phyloP scores from a whole-genome alignment of 2,113 vertebrate genomes.

The Reinhardtius hippoglossoides region DNA sequence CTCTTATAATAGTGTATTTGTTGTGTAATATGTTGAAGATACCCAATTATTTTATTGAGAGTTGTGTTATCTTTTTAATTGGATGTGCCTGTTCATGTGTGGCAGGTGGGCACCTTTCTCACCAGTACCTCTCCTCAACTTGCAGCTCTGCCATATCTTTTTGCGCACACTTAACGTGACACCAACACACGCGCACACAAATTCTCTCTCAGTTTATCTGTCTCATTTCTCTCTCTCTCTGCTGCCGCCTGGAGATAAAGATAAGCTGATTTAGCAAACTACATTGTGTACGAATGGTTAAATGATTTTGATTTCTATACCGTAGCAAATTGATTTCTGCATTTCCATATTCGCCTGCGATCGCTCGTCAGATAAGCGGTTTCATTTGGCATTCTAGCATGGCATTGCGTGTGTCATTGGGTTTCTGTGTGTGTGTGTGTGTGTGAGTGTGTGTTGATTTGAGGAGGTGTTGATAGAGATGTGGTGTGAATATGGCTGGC shows the following conservation, averaged over 20 bases:
- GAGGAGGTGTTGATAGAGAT: conserved; percentile 57
- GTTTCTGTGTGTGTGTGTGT: conserved; percentile 1
- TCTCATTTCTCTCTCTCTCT: conserved; percentile 17
- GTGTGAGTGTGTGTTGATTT: not conserved
- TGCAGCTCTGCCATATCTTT: conserved; percentile 36
- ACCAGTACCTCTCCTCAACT: conserved; percentile 12
- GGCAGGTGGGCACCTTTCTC: conserved; percentile 3
- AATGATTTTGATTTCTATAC: conserved; percentile 55
- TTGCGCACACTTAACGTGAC: not conserved
- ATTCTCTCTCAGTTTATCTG: conserved; percentile 26
- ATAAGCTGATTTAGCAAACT: conserved; percentile 56
- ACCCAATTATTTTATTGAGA: not conserved
- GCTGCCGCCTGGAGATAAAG: conserved; percentile 45
- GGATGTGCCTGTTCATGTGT: not conserved
- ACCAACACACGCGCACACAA: conserved; percentile 13
- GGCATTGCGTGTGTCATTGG: not conserved
- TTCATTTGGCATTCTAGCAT: not conserved
- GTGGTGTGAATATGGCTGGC: conserved; percentile 48
- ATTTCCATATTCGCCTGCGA: conserved; percentile 34
- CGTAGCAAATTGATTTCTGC: conserved; percentile 43
- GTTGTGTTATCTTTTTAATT: not conserved
- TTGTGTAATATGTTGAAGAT: not conserved
- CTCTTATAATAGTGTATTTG: too few relatives aligned
- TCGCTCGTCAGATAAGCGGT: conserved; percentile 34
- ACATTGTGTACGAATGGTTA: conserved; percentile 45